phyloP scores from a whole-genome alignment of 2,888 invertebrate genomes.

The Hypselothyrea guttata region DNA sequence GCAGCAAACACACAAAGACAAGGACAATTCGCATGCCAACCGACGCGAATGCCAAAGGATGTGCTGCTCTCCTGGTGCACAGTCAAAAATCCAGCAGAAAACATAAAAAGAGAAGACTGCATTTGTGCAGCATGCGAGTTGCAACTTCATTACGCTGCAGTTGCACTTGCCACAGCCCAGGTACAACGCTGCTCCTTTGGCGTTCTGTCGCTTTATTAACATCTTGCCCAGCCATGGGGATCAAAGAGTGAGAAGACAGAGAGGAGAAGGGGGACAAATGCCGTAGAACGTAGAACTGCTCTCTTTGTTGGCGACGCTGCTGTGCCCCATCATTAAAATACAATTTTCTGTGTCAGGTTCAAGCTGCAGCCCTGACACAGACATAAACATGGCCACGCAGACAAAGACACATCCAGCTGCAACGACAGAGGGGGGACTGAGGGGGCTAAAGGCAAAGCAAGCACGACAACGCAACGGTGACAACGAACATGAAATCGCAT shows the following conservation, averaged over 20 bases:
- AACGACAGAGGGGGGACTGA: neutral
- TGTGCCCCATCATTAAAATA: conserved; percentile 74
- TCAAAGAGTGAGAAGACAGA: neutral
- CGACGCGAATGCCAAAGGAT: conserved; percentile 35
- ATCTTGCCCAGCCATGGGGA: conserved; percentile 49
- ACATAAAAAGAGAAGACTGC: conserved; percentile 28
- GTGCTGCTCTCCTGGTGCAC: neutral
- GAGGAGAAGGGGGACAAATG: neutral
- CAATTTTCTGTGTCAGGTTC: conserved; percentile 79
- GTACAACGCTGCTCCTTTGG: conserved; percentile 39
- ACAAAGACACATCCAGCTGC: conserved; percentile 3
- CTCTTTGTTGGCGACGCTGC: conserved; percentile 27
- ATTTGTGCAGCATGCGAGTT: conserved; percentile 44
- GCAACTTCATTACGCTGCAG: conserved; percentile 65
- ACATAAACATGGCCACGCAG: conserved; percentile 1
- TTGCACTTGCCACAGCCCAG: conserved; percentile 24
- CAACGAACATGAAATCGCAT: conserved; percentile 53
- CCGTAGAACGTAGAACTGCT: conserved; percentile 22
- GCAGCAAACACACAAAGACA: conserved; percentile 31
- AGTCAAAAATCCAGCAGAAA: neutral
- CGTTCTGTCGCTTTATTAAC: conserved; percentile 76
- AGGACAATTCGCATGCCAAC: conserved; percentile 44
- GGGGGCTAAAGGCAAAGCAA: conserved; percentile 1
- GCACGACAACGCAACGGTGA: conserved; percentile 16
- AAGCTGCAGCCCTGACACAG: conserved; percentile 59